A percentile compares a stretch with the other conserved stretches of the same genome.
phyloP scores from a whole-genome alignment of 2,113 vertebrate genomes.

The Arothron firmamentum region DNA sequence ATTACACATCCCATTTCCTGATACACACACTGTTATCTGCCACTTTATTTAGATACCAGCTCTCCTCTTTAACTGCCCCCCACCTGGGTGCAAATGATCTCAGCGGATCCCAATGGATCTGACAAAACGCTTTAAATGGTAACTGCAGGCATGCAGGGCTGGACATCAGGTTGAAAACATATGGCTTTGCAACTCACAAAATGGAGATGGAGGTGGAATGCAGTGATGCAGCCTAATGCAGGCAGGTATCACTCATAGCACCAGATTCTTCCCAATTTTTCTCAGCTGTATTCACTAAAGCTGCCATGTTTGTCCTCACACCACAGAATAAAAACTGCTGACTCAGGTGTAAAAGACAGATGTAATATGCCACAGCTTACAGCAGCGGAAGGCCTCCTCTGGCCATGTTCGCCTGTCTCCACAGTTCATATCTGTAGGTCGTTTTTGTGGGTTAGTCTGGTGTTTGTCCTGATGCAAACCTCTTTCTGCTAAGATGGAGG shows the following conservation, averaged over 20 bases:
- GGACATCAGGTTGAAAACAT: neutral
- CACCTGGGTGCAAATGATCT: constrained; percentile 29
- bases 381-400: neutral
- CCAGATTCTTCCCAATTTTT: constrained; percentile 1
- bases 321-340: constrained; percentile 1
- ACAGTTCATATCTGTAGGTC: neutral
- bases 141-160: constrained; percentile 4
- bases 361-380: neutral
- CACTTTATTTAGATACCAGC: constrained; percentile 52
- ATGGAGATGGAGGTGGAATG: neutral
- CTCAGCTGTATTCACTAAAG: neutral
- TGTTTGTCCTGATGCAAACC: constrained; percentile 16
- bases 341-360: neutral
- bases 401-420: neutral
- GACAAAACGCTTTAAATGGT: constrained; percentile 22
- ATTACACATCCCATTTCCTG: constrained; percentile 70
- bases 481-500: constrained; percentile 11
- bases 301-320: neutral
- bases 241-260: constrained; percentile 1
- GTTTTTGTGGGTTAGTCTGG: constrained; percentile 1
- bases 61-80: constrained; percentile 33
- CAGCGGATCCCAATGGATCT: constrained; percentile 5
- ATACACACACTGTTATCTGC: constrained; percentile 60
- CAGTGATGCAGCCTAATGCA: neutral
- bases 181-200: constrained; percentile 1